Conservation (phyloP, 2,797 vertebrate species). For the Sebastes hubbsi region DNA sequence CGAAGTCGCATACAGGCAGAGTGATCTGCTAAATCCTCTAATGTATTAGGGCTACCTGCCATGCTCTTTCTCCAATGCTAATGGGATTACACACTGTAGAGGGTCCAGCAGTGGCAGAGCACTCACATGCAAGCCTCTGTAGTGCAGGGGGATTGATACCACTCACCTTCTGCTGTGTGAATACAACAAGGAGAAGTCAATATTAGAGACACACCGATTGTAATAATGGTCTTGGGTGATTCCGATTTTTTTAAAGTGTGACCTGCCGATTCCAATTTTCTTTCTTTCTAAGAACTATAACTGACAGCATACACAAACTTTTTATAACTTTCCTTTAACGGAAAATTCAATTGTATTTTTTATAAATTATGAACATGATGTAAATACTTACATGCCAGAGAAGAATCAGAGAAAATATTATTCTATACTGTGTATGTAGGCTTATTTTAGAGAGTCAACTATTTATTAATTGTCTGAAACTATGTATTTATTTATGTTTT, state of each 20-base stretch:
- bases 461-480: neutral
- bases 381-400: neutral
- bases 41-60: constrained; percentile 49
- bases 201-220: neutral
- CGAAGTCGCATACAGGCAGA: constrained; percentile 15
- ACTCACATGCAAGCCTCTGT: constrained; percentile 11
- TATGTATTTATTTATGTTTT: neutral
- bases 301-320: neutral
- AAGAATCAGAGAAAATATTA: neutral
- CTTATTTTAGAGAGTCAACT: neutral
- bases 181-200: neutral
- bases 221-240: neutral
- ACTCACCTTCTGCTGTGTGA: neutral
- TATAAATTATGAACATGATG: neutral
- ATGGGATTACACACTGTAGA: constrained; percentile 62
- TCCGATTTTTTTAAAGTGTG: neutral
- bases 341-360: neutral
- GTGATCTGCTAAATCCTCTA: constrained; percentile 59
- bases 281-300: neutral
- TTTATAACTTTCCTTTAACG: neutral
- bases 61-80: constrained; percentile 52
- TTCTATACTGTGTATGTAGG: neutral
- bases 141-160: neutral
- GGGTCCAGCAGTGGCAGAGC: constrained; percentile 37
- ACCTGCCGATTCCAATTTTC: neutral